Conservation (phyloP, 2,888 invertebrate species). For the Piscicola geometra region DNA sequence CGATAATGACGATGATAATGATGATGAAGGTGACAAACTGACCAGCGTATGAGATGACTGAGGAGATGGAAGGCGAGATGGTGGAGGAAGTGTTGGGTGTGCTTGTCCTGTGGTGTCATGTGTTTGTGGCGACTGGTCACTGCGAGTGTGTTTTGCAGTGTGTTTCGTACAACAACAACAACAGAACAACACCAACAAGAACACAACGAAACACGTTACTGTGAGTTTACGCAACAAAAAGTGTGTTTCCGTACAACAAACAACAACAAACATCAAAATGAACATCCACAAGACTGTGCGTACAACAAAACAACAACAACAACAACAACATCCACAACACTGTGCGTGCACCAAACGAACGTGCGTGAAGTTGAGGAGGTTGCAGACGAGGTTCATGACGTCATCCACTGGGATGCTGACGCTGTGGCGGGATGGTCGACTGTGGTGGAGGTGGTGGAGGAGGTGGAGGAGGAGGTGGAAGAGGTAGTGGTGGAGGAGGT, state of each 20-base stretch:
- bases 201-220: not conserved
- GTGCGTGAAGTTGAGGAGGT: no score
- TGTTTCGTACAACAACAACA: no score
- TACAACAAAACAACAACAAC: not conserved
- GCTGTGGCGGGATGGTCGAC: not conserved
- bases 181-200: not conserved
- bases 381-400: not conserved
- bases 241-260: not conserved
- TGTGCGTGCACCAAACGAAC: no score
- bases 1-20: not conserved
- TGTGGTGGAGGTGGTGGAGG: not conserved
- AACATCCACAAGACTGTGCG: no score
- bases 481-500: no score
- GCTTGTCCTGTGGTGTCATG: no score
- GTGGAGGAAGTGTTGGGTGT: slow-evolving; percentile 4
- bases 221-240: not conserved
- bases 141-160: no score
- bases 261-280: not conserved
- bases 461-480: not conserved
- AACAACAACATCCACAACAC: not conserved
- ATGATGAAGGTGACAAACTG: not conserved
- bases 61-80: not conserved
- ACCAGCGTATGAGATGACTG: not conserved
- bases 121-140: no score
- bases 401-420: not conserved